Evolutionary conservation across 2,113 vertebrate species (phyloP).

Genomic region (Oplegnathus fasciatus): DNA sequence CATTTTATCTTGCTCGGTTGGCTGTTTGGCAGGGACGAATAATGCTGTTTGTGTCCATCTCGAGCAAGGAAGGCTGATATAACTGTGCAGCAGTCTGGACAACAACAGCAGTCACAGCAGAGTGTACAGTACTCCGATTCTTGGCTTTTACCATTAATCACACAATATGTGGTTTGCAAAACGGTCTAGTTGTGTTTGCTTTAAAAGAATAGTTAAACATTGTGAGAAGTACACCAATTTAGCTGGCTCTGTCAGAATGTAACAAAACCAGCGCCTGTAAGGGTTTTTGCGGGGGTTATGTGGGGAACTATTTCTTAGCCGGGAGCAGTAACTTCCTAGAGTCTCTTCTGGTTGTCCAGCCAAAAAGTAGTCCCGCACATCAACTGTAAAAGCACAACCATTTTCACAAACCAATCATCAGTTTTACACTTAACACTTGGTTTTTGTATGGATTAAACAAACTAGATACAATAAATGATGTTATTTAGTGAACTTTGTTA

Average conservation of each 20-base stretch:
- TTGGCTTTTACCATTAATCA: background rate
- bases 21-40: slow-evolving; percentile 39
- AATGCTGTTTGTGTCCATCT: slow-evolving; percentile 50
- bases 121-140: background rate
- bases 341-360: too few relatives aligned
- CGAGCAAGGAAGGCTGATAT: background rate
- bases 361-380: too few relatives aligned
- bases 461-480: background rate
- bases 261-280: slow-evolving; percentile 2
- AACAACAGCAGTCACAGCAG: slow-evolving; percentile 26
- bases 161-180: slow-evolving; percentile 10
- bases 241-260: background rate
- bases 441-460: background rate
- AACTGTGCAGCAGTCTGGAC: slow-evolving; percentile 4
- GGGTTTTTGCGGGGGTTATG: too few relatives aligned
- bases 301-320: too few relatives aligned
- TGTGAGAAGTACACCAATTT: too few relatives aligned
- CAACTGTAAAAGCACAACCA: background rate
- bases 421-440: background rate
- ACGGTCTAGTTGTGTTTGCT: background rate
- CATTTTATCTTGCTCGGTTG: slow-evolving; percentile 47
- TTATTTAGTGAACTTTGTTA: too few relatives aligned
- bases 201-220: background rate
- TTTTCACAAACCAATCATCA: too few relatives aligned
- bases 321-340: too few relatives aligned